Percentiles rank a stretch among this genome's conserved stretches.
Conservation (phyloP, 2,113 vertebrate genomes). For the Marmota monax region DNA sequence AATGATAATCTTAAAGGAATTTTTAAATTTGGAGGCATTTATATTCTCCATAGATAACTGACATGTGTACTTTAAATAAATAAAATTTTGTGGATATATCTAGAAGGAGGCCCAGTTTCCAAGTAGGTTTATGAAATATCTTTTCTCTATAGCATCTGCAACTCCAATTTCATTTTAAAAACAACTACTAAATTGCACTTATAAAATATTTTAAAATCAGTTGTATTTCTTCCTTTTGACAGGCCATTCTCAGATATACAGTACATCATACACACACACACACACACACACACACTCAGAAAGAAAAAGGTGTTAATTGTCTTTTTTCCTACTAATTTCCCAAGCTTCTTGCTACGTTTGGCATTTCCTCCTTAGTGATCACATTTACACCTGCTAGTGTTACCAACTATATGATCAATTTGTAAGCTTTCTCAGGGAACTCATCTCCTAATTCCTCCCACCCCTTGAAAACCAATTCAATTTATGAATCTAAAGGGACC, state of each 20-base stretch:
- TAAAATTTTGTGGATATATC: slow-evolving; percentile 51
- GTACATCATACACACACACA: background rate
- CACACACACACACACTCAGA: slow-evolving; percentile 30
- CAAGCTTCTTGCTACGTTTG: slow-evolving; percentile 69
- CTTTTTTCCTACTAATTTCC: slow-evolving; percentile 67
- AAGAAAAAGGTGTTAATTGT: slow-evolving; percentile 69
- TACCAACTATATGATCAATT: slow-evolving; percentile 85
- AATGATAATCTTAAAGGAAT: slow-evolving; percentile 12
- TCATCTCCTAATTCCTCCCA: slow-evolving; percentile 80
- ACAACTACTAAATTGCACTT: slow-evolving; percentile 53
- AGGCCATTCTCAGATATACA: slow-evolving; percentile 60
- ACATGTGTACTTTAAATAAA: slow-evolving; percentile 53
- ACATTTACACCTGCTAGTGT: slow-evolving; percentile 74
- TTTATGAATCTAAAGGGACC: slow-evolving; percentile 84
- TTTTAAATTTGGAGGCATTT: slow-evolving; percentile 51
- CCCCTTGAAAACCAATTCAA: slow-evolving; percentile 86
- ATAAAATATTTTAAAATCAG: slow-evolving; percentile 48
- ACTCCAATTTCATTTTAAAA: background rate
- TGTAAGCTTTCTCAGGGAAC: slow-evolving; percentile 81
- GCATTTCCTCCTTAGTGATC: slow-evolving; percentile 72
- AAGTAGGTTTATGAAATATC: slow-evolving; percentile 47
- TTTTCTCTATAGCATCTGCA: background rate
- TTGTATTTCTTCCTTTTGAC: slow-evolving; percentile 72
- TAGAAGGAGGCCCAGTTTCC: slow-evolving; percentile 46
- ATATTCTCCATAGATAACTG: slow-evolving; percentile 31